These are phyloP conservation scores for Hylaea fasciaria DNA, from an alignment of 2,888 invertebrate species.

Conservation along the genomic window DNA sequence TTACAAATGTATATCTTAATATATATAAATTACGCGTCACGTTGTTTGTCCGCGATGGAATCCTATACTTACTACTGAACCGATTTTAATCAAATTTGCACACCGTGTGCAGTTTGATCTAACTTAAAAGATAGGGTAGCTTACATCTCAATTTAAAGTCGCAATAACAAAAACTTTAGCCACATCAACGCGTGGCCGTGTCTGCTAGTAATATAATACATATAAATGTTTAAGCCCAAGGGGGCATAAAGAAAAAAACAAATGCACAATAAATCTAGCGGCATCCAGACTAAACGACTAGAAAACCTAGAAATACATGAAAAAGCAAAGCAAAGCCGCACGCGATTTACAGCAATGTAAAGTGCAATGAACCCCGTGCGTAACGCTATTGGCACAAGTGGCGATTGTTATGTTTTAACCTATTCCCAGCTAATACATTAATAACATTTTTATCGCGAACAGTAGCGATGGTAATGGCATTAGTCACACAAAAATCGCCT, in stretches of 20 bases:
- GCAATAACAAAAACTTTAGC: too few relatives aligned
- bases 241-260: too few relatives aligned
- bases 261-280: not conserved
- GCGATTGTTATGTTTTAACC: constrained; percentile 17
- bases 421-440: constrained; percentile 2
- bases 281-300: not conserved
- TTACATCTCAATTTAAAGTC: too few relatives aligned
- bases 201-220: too few relatives aligned
- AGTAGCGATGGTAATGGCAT: not conserved
- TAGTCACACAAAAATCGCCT: constrained; percentile 11
- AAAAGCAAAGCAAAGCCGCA: constrained; percentile 3
- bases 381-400: constrained; percentile 47
- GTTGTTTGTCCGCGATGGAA: too few relatives aligned
- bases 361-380: constrained; percentile 38
- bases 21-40: too few relatives aligned
- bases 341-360: constrained; percentile 2
- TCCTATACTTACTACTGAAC: too few relatives aligned
- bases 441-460: constrained; percentile 12
- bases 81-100: too few relatives aligned
- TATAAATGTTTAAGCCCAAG: not conserved
- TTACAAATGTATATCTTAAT: too few relatives aligned
- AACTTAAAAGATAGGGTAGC: too few relatives aligned
- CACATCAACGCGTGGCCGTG: too few relatives aligned
- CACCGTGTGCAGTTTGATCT: too few relatives aligned
- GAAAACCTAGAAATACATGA: constrained; percentile 4